These are phyloP conservation scores for Burhinus oedicnemus DNA, from an alignment of 2,113 vertebrate species.

Conservation along the genomic window DNA sequence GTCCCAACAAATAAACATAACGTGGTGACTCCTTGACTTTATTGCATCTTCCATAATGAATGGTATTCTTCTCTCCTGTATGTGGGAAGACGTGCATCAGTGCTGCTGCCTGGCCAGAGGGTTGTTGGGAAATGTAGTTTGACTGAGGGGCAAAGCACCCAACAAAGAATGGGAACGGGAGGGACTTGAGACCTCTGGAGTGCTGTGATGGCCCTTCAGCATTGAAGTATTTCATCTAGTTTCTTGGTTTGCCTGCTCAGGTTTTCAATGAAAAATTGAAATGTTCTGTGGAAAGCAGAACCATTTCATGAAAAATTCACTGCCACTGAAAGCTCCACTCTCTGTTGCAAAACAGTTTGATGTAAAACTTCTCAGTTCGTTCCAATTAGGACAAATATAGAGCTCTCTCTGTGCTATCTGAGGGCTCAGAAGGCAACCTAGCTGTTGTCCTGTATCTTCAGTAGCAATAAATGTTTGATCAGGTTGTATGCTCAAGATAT, in stretches of 20 bases:
- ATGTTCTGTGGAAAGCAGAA: neutral
- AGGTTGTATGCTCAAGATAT: neutral
- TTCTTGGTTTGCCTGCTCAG: neutral
- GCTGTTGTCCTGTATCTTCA: neutral
- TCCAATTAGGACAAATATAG: constrained; percentile 10
- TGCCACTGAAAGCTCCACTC: neutral
- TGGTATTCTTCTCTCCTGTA: fast-evolving
- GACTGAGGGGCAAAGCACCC: neutral
- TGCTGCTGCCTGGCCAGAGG: neutral
- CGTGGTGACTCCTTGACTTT: neutral
- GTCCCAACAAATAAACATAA: neutral
- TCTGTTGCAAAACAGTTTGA: neutral
- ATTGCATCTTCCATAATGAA: neutral
- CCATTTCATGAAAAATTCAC: constrained; percentile 36
- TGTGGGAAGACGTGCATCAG: neutral
- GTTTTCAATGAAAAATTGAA: constrained; percentile 40
- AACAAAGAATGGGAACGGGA: fast-evolving
- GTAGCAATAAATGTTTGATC: neutral
- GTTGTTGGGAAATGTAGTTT: neutral
- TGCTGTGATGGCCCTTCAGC: neutral
- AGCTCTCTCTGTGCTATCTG: neutral
- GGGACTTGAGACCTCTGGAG: neutral
- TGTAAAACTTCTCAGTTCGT: neutral
- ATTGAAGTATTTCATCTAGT: neutral
- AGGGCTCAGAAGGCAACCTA: neutral